Conservation (phyloP, 2,113 vertebrate genomes). For the Burhinus oedicnemus region DNA sequence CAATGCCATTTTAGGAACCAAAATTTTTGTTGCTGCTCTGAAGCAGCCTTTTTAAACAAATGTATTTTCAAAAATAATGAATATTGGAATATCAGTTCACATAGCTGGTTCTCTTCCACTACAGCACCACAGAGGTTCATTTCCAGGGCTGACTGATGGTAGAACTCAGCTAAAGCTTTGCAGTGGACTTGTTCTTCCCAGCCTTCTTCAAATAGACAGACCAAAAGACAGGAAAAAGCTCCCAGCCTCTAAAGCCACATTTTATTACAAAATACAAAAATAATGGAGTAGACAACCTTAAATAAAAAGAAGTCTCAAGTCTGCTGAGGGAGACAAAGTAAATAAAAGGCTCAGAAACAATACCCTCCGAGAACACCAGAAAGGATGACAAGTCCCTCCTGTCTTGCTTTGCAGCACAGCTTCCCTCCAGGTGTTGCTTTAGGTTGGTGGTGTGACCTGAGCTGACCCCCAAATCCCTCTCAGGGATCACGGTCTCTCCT, state of each 20-base stretch:
- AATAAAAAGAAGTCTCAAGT: neutral
- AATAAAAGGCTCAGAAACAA: neutral
- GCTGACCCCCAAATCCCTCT: neutral
- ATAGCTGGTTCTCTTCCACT: neutral
- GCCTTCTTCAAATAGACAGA: neutral
- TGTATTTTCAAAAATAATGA: neutral
- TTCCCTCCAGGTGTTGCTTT: neutral
- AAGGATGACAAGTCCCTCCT: neutral
- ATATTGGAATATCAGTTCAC: neutral
- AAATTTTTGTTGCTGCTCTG: neutral
- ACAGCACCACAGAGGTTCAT: neutral
- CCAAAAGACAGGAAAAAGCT: neutral
- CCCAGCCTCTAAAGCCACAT: neutral
- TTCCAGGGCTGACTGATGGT: neutral
- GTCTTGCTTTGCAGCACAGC: neutral
- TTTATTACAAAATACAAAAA: conserved; percentile 21
- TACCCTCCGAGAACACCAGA: neutral
- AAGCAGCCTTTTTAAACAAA: neutral
- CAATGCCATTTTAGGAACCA: neutral
- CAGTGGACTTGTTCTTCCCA: neutral
- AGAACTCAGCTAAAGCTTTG: neutral
- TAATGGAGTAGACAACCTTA: neutral
- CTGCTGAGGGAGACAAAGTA: neutral
- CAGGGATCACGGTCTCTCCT: neutral
- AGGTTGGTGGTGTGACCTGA: neutral